Base-by-base conservation (phyloP, 2,888 invertebrate genomes). In the Drosophila neoperkinsi region DNA sequence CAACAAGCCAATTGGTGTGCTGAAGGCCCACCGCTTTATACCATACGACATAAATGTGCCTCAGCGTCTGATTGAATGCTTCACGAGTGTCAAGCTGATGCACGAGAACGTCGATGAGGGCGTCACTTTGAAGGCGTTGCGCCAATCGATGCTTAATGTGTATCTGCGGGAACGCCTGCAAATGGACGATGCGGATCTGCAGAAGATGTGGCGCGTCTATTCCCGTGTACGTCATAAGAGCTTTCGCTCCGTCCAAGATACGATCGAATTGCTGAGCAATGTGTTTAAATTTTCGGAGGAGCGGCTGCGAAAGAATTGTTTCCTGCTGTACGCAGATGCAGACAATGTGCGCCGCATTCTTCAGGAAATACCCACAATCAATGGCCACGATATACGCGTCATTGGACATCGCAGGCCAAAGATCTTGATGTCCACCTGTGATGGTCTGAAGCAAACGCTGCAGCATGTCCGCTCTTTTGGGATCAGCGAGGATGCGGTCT, bases 381-480 rank as follows among this genome's bases (percentile, higher is more conserved):
- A 94, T 59, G 95, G 95, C 0, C 83, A 94, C 3, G 94, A 95
- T 77, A 94, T 96, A 55, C 93, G 93, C 65, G 94, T 94, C 18
- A 94, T 94, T 38, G 94, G 96, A 41, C 93, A 91, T 82, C 91
- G 90, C 28, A 94, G 95, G 82, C 96, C 96, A 16, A 95, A 95
- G 76, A 94, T 96, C 76, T 91, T 96, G 57, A 95, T 95, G 93
- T 94, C 95, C 60, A 94, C 94, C 57, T 94, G 94, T 69, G 94
- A 94, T 70, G 92, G 95, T 25, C 88, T 96, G 30, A 76, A 94
- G 50, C 93, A 94, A 90, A 95, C 95, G 31, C 94, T 95, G 67
- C 91, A 94, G 52, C 93, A 95, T 73, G 93, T 96, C 11, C 94
- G 94, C 93, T 94, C 94, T 69, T 95, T 94, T 86, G 93, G 94